Evolutionary conservation across 2,888 invertebrate species (phyloP).

Genomic region (Trichopria drosophilae): DNA sequence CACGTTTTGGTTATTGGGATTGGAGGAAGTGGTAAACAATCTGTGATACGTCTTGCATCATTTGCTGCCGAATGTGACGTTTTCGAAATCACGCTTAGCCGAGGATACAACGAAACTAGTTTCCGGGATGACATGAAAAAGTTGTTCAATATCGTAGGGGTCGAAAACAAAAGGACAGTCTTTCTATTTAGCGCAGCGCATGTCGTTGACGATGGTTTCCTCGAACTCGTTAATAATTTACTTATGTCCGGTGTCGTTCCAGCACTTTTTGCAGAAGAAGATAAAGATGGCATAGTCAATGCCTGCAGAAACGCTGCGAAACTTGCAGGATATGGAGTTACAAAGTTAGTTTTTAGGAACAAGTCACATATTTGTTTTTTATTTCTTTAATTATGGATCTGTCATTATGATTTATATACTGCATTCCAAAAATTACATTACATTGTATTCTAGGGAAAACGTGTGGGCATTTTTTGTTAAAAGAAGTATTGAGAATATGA

Average conservation of each 20-base stretch:
- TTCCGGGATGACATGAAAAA: conserved; percentile 87
- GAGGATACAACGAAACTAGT: conserved; percentile 80
- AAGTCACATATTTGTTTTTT: too few species aligned
- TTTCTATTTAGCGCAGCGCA: conserved; percentile 86
- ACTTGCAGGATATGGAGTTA: conserved; percentile 72
- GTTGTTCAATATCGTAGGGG: conserved; percentile 75
- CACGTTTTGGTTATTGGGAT: conserved; percentile 86
- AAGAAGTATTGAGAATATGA: conserved; percentile 80
- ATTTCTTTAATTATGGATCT: too few species aligned
- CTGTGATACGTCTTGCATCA: conserved; percentile 76
- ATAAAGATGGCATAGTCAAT: conserved; percentile 79
- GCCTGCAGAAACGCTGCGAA: conserved; percentile 70
- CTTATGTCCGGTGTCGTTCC: conserved; percentile 87
- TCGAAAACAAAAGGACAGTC: conserved; percentile 76
- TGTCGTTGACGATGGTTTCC: conserved; percentile 78
- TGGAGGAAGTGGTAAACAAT: conserved; percentile 87
- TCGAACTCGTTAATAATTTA: conserved; percentile 90
- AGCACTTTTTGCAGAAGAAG: conserved; percentile 84
- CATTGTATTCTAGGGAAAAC: conserved; percentile 67
- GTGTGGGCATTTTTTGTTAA: conserved; percentile 85
- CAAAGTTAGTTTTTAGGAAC: conserved; percentile 66
- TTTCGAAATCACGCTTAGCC: conserved; percentile 80
- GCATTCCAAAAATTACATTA: too few species aligned
- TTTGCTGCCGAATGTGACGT: conserved; percentile 82
- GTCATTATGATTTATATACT: too few species aligned